Conservation (phyloP, 2,888 invertebrate species). For the Rapana venosa region DNA sequence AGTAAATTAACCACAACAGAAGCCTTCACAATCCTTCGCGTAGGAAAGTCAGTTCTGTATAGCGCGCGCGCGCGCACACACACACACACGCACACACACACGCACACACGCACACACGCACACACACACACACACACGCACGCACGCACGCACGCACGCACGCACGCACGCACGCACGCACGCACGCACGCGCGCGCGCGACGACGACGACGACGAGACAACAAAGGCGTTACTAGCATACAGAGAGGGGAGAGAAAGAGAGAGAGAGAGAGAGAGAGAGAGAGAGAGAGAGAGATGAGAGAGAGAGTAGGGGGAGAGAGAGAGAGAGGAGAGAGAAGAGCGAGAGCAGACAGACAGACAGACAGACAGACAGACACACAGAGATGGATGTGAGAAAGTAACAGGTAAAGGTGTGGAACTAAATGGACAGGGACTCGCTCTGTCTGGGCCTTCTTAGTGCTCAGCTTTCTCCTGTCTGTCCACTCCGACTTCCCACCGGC, state of each 20-base stretch:
- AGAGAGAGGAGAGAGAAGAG: constrained; percentile 2
- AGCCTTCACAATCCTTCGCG: no score
- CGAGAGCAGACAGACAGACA: neutral
- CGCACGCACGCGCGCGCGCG: neutral
- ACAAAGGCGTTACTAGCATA: neutral
- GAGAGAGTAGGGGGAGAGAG: neutral
- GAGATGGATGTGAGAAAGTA: neutral
- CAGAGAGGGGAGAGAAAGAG: neutral
- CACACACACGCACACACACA: neutral
- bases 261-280: neutral
- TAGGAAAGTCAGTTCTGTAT: no score
- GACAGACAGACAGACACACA: neutral
- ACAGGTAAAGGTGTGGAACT: neutral
- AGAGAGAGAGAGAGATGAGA: neutral
- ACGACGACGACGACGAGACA: neutral
- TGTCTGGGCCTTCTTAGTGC: no score
- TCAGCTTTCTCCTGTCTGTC: no score
- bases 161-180: neutral
- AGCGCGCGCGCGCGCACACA: neutral
- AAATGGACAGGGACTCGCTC: no score
- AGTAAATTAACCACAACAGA: no score
- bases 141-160: neutral
- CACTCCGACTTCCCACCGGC: no score
- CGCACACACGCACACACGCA: neutral
- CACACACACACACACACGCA: neutral